phyloP scores from a whole-genome alignment of 2,113 vertebrate species.

The Sebastes fasciatus region DNA sequence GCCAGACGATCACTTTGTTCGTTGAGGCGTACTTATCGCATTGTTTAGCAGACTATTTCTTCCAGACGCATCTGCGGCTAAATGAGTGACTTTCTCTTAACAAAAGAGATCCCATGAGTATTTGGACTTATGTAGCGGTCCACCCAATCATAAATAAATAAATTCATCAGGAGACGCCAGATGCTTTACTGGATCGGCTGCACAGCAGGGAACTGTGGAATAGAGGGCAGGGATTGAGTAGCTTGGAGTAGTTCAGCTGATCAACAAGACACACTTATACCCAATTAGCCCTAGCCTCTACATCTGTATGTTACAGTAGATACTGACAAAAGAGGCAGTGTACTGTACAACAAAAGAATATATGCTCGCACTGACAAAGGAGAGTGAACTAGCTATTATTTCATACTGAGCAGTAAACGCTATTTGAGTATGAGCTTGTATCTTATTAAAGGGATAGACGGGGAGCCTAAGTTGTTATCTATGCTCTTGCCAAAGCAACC shows the following conservation, averaged over 20 bases:
- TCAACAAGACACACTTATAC: constrained; percentile 20
- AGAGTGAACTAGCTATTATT: background rate
- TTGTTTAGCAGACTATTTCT: constrained; percentile 40
- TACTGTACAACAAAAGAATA: background rate
- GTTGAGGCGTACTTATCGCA: background rate
- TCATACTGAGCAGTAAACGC: background rate
- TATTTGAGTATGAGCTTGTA: background rate
- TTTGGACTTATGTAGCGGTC: background rate
- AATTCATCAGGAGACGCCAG: constrained; percentile 27
- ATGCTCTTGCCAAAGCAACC: too few relatives aligned
- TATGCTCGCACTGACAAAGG: background rate
- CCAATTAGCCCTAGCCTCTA: constrained; percentile 12
- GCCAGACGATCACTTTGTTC: constrained; percentile 28
- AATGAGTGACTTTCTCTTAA: constrained; percentile 15
- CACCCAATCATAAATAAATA: constrained; percentile 54
- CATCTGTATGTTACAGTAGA: constrained; percentile 6
- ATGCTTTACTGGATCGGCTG: constrained; percentile 17
- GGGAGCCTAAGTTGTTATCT: too few relatives aligned
- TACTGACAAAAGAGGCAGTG: background rate
- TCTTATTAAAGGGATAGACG: background rate
- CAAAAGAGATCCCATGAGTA: constrained; percentile 41
- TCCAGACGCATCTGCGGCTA: constrained; percentile 20
- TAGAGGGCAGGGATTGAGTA: constrained; percentile 1
- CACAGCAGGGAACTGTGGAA: constrained; percentile 27
- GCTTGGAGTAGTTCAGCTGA: constrained; percentile 10